A percentile compares a stretch with the other conserved stretches of the same genome.
Evolutionary conservation across 2,113 vertebrate species (phyloP).

Genomic region (Spilogale gracilis): DNA sequence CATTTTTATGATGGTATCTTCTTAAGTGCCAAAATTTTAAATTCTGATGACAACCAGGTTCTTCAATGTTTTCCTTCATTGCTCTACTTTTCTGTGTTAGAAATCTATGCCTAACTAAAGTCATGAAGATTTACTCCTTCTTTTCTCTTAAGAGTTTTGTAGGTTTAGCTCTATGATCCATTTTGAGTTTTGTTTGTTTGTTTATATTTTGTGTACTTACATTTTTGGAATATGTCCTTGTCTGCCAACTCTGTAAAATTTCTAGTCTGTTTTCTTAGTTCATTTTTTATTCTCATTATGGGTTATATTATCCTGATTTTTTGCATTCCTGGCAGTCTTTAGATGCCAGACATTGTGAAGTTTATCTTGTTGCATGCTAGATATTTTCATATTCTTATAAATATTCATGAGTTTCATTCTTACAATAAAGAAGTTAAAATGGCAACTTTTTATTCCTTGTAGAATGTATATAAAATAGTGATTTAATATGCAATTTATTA

Average conservation of each 20-base stretch:
- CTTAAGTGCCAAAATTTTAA: not conserved
- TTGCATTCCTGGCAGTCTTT: not conserved
- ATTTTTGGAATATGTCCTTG: not conserved
- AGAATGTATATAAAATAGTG: conserved; percentile 2
- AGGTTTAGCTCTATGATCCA: not conserved
- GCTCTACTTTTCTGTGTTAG: not conserved
- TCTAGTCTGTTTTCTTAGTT: not conserved
- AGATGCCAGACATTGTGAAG: conserved; percentile 1
- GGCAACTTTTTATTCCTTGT: not conserved
- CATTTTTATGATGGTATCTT: not conserved
- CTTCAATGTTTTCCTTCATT: not conserved
- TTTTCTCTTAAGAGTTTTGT: not conserved
- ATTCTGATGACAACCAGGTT: not conserved
- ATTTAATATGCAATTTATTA: not conserved
- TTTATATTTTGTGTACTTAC: not conserved
- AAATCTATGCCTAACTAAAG: not conserved
- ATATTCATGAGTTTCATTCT: conserved; percentile 60
- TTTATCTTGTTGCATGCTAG: not conserved
- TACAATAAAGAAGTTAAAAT: not conserved
- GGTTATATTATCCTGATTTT: not conserved
- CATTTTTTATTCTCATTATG: not conserved
- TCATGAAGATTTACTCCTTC: not conserved
- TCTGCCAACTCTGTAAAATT: not conserved
- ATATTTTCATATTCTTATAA: conserved; percentile 55
- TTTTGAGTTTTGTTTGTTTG: not conserved